Evolutionary conservation across 2,888 invertebrate genomes (phyloP), one percentile per base, ranked within the genome.

Genomic region (Podotricha telesiphe): DNA sequence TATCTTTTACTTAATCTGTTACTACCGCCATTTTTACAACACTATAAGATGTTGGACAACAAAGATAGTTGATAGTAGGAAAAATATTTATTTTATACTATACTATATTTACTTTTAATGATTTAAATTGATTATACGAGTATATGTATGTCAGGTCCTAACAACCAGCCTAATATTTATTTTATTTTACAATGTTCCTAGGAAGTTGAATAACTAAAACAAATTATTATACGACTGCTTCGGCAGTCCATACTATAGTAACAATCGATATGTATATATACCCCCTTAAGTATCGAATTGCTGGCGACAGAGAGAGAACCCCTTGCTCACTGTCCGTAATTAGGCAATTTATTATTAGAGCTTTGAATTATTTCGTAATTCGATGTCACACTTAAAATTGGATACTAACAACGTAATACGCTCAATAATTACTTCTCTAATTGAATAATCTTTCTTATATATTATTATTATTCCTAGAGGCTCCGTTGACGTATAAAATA

Each of bases 1-100:
- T 89, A 89, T 86, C 83, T 86, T 87, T 86, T 86, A 89, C 87
- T 87, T 87, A 86, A 86, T 86, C 83, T 83, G 80, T 81, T 80
- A 79, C 78, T 75, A 71, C 71, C 64, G 80, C 76, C 77, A 80
- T 79, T 83, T 83, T 81, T 82, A 83, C 80, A 81, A 79, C 77
- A 75, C 73, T 66, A 53, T 62, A 65, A 68, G 66, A 68, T 50
- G 50, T 66, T 74, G 68, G 67, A 70, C 65, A 68, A 63, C 19
- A 8, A 50, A 51, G 63, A 55, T 72, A 68, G 51, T 48, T 47
- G 48, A 45, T 58, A 55, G 19, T 40, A 42, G 7, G n/a, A 20
- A 58, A 42, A n/a, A 59, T 22, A 42, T 59, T 42, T 22, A 1
- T n/a, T n/a, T n/a, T n/a, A n/a, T n/a, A n/a, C n/a, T n/a, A n/a